A percentile compares a stretch with the other conserved stretches of the same genome.
These are phyloP conservation scores for Chitala chitala DNA, from an alignment of 2,113 vertebrate genomes.

Conservation along the genomic window DNA sequence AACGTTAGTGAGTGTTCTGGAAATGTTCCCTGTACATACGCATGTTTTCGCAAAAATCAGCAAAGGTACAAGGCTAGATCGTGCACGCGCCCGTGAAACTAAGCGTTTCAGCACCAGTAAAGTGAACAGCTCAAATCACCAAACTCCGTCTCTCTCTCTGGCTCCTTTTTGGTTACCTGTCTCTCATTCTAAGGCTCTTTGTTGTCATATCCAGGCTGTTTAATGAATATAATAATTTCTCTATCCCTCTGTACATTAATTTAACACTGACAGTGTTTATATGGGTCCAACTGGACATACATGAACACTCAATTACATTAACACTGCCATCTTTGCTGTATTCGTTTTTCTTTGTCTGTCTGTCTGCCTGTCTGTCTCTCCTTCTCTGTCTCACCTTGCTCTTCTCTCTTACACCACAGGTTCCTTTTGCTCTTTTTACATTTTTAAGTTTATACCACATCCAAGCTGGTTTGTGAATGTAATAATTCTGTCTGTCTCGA, in stretches of 20 bases:
- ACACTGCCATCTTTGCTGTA: not conserved
- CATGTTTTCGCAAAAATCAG: too few species aligned
- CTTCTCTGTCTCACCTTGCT: constrained; percentile 2
- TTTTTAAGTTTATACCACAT: not conserved
- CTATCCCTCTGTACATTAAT: not conserved
- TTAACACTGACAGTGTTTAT: too few species aligned
- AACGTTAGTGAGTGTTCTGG: too few species aligned
- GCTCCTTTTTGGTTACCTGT: too few species aligned
- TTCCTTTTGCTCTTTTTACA: not conserved
- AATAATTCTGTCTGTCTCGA: constrained; percentile 18
- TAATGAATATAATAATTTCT: constrained; percentile 18
- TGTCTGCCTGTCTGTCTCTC: not conserved
- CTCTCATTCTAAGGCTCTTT: too few species aligned
- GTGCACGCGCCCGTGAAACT: too few species aligned
- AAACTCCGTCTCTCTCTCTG: too few species aligned
- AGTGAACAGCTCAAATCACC: constrained; percentile 19
- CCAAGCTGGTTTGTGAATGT: not conserved
- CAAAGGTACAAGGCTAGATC: too few species aligned
- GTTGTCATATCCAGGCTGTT: not conserved
- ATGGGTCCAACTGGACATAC: too few species aligned
- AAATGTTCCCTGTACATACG: too few species aligned
- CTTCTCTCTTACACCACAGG: not conserved
- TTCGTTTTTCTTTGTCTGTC: not conserved
- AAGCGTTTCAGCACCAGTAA: constrained; percentile 1
- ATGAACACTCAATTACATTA: too few species aligned